phyloP scores from a whole-genome alignment of 2,113 vertebrate species.

The Hyla sarda region DNA sequence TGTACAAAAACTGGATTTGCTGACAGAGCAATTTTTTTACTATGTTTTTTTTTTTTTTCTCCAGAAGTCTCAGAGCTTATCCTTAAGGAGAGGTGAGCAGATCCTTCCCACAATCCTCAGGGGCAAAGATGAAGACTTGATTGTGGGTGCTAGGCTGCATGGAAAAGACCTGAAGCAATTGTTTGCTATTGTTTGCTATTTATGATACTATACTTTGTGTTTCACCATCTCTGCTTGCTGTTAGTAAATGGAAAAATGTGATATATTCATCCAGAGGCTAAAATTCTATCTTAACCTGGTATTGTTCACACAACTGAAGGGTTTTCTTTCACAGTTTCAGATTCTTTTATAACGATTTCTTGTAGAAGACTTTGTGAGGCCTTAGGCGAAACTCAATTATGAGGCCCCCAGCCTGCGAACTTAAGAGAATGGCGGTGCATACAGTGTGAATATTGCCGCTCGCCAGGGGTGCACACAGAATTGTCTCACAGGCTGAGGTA shows the following conservation, averaged over 20 bases:
- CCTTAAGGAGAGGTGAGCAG: background rate
- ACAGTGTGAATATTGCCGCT: too few species aligned
- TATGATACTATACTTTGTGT: background rate
- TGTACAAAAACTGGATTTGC: constrained; percentile 9
- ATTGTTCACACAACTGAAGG: too few species aligned
- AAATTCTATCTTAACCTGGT: background rate
- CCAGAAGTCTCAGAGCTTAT: background rate
- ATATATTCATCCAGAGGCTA: background rate
- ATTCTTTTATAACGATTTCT: background rate
- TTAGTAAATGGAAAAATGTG: background rate
- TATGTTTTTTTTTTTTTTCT: background rate
- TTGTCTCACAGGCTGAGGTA: too few species aligned
- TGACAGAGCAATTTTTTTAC: constrained; percentile 14
- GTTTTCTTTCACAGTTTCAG: background rate
- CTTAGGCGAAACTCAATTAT: too few species aligned
- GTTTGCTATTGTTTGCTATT: background rate
- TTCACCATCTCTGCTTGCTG: background rate
- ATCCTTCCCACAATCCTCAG: background rate
- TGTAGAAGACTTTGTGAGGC: too few species aligned
- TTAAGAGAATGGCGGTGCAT: too few species aligned
- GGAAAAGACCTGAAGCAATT: too few species aligned
- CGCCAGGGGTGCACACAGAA: too few species aligned
- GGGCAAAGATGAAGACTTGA: background rate
- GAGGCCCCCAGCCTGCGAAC: too few species aligned
- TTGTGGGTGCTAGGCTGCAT: background rate